phyloP scores from a whole-genome alignment of 2,113 vertebrate genomes.

The Oryzias javanicus region DNA sequence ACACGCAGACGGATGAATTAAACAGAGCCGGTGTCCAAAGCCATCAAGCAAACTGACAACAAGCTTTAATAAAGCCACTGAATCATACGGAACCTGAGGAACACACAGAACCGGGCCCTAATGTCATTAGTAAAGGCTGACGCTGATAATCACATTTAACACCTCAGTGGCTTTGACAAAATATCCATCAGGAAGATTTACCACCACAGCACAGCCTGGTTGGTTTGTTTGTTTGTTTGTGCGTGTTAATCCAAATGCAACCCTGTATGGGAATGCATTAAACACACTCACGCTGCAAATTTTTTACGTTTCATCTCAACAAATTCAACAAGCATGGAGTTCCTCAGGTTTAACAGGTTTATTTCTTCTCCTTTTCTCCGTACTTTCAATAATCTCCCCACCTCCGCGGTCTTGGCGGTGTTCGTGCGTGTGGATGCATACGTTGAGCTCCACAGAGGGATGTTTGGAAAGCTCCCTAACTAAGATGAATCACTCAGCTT shows the following conservation, averaged over 20 bases:
- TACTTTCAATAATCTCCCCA: slow-evolving; percentile 3
- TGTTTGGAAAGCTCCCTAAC: slow-evolving; percentile 63
- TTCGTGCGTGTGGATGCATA: slow-evolving; percentile 20
- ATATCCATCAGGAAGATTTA: slow-evolving; percentile 24
- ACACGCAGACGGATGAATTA: slow-evolving; percentile 54
- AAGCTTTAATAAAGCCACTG: slow-evolving; percentile 61
- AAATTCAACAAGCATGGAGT: neutral
- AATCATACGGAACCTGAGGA: slow-evolving; percentile 32
- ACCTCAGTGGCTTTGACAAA: slow-evolving; percentile 19
- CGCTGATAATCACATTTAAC: slow-evolving; percentile 48
- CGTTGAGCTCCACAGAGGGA: slow-evolving; percentile 36
- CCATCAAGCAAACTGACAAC: slow-evolving; percentile 68
- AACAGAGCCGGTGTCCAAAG: slow-evolving; percentile 42
- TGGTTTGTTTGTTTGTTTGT: slow-evolving; percentile 16
- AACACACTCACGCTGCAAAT: too few species aligned
- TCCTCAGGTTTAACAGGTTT: neutral
- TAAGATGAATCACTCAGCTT: slow-evolving; percentile 60
- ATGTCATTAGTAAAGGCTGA: slow-evolving; percentile 41
- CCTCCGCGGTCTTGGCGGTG: slow-evolving; percentile 13
- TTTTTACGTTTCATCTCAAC: neutral
- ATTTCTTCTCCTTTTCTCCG: neutral
- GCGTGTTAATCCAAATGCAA: slow-evolving; percentile 2
- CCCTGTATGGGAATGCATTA: too few species aligned
- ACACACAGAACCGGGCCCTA: slow-evolving; percentile 1
- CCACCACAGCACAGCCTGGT: neutral